phyloP scores from a whole-genome alignment of 2,888 invertebrate genomes.

The Actias luna region DNA sequence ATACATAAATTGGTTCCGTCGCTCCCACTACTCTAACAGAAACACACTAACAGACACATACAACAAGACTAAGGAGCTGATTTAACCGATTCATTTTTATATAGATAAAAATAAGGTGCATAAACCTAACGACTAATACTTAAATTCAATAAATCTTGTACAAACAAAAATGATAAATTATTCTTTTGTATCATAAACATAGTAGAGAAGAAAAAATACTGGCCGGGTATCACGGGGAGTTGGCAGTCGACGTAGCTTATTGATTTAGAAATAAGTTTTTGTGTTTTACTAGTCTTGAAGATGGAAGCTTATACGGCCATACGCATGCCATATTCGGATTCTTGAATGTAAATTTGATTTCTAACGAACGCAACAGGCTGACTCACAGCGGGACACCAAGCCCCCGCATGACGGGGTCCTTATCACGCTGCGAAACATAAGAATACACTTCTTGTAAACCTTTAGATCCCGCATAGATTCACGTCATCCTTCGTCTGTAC shows the following conservation, averaged over 20 bases:
- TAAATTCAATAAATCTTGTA: neutral
- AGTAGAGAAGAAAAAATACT: neutral
- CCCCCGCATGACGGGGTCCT: slow-evolving; percentile 38
- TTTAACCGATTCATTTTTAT: too few species aligned
- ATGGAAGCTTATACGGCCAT: slow-evolving; percentile 13
- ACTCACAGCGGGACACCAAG: slow-evolving; percentile 58
- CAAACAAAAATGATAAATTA: neutral
- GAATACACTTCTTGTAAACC: slow-evolving; percentile 68
- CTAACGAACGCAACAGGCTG: slow-evolving; percentile 53
- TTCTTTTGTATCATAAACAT: slow-evolving; percentile 3
- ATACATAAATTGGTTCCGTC: too few species aligned
- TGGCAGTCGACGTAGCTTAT: neutral
- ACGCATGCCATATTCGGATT: slow-evolving; percentile 54
- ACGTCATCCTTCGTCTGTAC: slow-evolving; percentile 53
- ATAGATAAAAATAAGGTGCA: too few species aligned
- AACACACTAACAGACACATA: too few species aligned
- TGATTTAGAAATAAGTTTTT: slow-evolving; percentile 8
- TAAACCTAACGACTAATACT: neutral
- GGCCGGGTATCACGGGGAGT: neutral
- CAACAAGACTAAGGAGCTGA: too few species aligned
- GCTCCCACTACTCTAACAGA: too few species aligned
- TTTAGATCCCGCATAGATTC: slow-evolving; percentile 66
- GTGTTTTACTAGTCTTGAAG: slow-evolving; percentile 13
- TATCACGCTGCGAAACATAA: slow-evolving; percentile 77
- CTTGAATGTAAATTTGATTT: slow-evolving; percentile 67